Evolutionary conservation across 2,888 invertebrate species (phyloP), one percentile per base, ranked within the genome.

Genomic region (Lagria hirta): DNA sequence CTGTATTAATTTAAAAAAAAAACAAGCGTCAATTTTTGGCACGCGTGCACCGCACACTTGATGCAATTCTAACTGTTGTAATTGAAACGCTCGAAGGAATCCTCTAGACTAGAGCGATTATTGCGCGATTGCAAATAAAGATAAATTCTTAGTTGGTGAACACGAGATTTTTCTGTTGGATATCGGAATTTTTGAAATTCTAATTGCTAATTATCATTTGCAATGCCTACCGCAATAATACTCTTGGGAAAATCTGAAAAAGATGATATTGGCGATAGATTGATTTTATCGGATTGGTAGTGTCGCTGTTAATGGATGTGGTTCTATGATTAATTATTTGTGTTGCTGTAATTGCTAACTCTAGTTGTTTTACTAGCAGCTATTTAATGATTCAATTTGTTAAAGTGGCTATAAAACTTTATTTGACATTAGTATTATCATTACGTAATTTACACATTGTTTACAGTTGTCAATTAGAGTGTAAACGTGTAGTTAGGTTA

Each of bases 11-110:
- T n/a, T n/a, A n/a, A n/a, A n/a, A n/a, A n/a, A n/a, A n/a, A n/a
- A n/a, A n/a, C n/a, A n/a, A n/a, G n/a, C 21, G 10, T n/a, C 3
- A 21, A 2, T 21, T 21, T 21, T 21, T n/a, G n/a, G 21, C 37
- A 21, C 22, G 28, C 28, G 21, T 18, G 12, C 32, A 10, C 22
- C 11, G 8, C 32, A 22, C 34, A 23, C 15, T 21, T 34, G 18
- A 7, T 3, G 4, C 27, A 7, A 11, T 27, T 11, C 29, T 45
- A 48, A 45, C 49, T 49, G 48, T 30, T 53, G 53, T 54, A 49
- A 51, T 51, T 49, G 54, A 47, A 54, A 54, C 54, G 54, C 49
- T 54, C 36, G 37, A 52, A 48, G 51, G 46, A 54, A 54, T 54
- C 51, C 51, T 47, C 53, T 49, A 48, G 28, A 51, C 53, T 49